Base-by-base conservation (phyloP, 2,797 vertebrate species). In the Corythornis leucogaster region DNA sequence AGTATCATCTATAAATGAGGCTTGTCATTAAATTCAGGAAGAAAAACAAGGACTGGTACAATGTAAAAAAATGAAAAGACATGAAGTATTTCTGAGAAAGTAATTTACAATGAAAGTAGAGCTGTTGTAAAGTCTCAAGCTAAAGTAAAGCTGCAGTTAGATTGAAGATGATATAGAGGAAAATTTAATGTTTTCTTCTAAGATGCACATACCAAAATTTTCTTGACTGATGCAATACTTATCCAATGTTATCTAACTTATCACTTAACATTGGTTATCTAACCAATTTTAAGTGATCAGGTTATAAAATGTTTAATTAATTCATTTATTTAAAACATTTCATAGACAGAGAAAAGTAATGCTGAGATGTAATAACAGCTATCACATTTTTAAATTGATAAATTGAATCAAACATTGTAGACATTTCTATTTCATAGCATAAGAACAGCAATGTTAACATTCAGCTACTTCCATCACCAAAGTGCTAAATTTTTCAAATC, bases 21-120 rank as follows among this genome's bases (percentile, higher is more conserved):
- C 33, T 89, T 80, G 58, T 81, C 85, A 86, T 89, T 93, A 95
- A 95, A 89, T 30, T 58, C 77, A 92, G 64, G 66, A 92, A 95
- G 63, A 62, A 95, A 96, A 96, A 74, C 63, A 94, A 67, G 74
- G 78, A 80, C 50, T 85, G 25, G 73, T 33, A 81, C 16, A 75
- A 59, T 3, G 2, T 10, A 9, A 92, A 58, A 84, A 84, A 88
- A 68, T 48, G 5, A 38, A 85, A 64, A 76, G 31, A 24, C n/a
- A 48, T 12, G 11, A 46, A 80, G 8, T 30, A 35, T 71, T 86
- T 64, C 67, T 21, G 35, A 58, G 46, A 93, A 80, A 87, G 28
- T 6, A 22, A 76, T 42, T 71, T 53, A 62, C 38, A 63, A n/a
- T 6, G 15, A 16, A 80, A 61, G 22, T 14, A 28, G 8, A 80